Percentiles rank a stretch among this genome's conserved stretches.
Conservation (phyloP, 2,888 invertebrate species). For the Tetragonisca angustula region DNA sequence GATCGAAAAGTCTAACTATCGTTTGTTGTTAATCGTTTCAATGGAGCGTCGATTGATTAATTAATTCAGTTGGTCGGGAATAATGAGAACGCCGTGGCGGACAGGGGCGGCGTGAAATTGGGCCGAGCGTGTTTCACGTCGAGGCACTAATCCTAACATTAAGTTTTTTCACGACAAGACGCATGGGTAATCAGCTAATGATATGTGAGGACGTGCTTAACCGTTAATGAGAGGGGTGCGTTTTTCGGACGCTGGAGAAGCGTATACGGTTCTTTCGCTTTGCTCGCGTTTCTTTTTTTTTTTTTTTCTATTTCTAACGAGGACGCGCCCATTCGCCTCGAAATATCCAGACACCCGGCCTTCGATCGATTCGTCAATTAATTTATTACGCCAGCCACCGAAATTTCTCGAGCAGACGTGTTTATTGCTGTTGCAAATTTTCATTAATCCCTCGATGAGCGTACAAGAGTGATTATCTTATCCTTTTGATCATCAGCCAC, state of each 20-base stretch:
- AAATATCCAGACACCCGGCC: slow-evolving; percentile 10
- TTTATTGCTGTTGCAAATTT: too few species aligned
- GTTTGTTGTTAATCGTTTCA: background rate
- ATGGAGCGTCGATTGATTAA: background rate
- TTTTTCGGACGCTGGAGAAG: slow-evolving; percentile 27
- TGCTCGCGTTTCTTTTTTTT: background rate
- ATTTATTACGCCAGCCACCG: too few species aligned
- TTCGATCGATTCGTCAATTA: too few species aligned
- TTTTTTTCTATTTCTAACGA: slow-evolving; percentile 14
- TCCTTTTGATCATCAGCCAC: too few species aligned
- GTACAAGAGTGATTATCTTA: too few species aligned
- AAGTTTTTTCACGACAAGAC: slow-evolving; percentile 52
- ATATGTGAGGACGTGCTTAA: slow-evolving; percentile 66
- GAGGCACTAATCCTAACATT: slow-evolving; percentile 68
- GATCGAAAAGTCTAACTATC: background rate
- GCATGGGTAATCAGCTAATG: slow-evolving; percentile 62
- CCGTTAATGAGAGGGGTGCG: slow-evolving; percentile 44
- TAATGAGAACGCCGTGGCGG: background rate
- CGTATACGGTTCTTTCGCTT: slow-evolving; percentile 41
- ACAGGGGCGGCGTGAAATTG: background rate
- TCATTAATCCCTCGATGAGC: too few species aligned
- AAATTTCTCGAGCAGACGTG: too few species aligned
- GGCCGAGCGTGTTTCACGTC: slow-evolving; percentile 41
- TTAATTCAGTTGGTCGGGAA: background rate
- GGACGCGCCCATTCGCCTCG: slow-evolving; percentile 7